Conservation (phyloP, 2,797 vertebrate genomes). For the Pipistrellus kuhlii region DNA sequence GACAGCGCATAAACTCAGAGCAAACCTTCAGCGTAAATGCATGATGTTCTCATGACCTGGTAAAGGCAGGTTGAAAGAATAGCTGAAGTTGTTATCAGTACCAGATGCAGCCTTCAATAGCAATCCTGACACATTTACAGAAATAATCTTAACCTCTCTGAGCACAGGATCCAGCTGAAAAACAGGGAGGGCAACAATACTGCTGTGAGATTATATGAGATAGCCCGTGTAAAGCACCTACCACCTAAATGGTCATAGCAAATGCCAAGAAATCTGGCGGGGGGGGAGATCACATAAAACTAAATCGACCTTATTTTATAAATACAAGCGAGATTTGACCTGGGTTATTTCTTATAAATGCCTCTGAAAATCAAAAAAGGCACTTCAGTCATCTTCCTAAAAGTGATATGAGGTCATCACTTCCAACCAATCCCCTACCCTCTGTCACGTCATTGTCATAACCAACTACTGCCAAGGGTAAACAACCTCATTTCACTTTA, state of each 20-base stretch:
- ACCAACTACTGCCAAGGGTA: too few relatives aligned
- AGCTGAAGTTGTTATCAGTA: neutral
- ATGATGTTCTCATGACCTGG: neutral
- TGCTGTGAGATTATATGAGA: neutral
- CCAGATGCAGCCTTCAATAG: neutral
- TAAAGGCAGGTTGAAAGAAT: neutral
- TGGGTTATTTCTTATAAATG: neutral
- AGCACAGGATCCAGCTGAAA: neutral
- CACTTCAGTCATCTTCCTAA: neutral
- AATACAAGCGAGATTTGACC: neutral
- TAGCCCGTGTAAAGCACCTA: neutral
- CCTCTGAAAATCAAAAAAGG: neutral
- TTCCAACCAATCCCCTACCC: neutral
- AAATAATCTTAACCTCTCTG: neutral
- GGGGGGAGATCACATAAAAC: neutral
- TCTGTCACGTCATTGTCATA: too few relatives aligned
- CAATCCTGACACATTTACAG: neutral
- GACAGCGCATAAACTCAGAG: neutral
- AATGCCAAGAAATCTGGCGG: neutral
- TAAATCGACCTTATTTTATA: neutral
- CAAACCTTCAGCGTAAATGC: neutral
- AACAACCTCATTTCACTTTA: too few relatives aligned
- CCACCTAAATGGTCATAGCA: neutral
- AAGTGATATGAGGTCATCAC: neutral
- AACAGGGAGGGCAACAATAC: neutral